These are phyloP conservation scores for Noctilio leporinus DNA, from an alignment of 2,113 vertebrate genomes.

Conservation along the genomic window DNA sequence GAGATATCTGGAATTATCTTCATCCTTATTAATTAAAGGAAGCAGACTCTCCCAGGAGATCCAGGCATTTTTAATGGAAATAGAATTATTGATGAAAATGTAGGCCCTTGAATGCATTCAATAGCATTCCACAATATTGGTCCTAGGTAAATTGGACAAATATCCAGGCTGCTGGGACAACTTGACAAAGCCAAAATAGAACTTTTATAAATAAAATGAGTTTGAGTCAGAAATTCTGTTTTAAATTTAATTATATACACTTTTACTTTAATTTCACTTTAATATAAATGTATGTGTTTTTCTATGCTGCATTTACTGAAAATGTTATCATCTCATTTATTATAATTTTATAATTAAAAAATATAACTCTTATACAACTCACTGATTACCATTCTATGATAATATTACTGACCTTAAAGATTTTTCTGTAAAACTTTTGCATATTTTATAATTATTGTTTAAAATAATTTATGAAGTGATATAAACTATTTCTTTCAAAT, in stretches of 20 bases:
- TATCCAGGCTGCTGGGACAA: not conserved
- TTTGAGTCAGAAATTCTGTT: not conserved
- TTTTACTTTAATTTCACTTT: not conserved
- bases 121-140: not conserved
- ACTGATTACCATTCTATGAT: not conserved
- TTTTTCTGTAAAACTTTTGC: not conserved
- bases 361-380: not conserved
- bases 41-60: not conserved
- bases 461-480: not conserved
- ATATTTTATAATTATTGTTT: not conserved
- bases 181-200: not conserved
- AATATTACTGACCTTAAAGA: not conserved
- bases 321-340: not conserved
- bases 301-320: not conserved
- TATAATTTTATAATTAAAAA: not conserved
- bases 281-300: not conserved
- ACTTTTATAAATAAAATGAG: not conserved
- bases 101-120: not conserved
- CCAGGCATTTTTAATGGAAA: not conserved
- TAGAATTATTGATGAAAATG: not conserved
- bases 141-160: not conserved
- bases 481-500: not conserved
- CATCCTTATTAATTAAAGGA: not conserved
- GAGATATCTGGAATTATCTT: not conserved
- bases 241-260: not conserved